These are phyloP conservation scores for Corbicula japonica DNA, from an alignment of 2,888 invertebrate genomes.

Conservation along the genomic window DNA sequence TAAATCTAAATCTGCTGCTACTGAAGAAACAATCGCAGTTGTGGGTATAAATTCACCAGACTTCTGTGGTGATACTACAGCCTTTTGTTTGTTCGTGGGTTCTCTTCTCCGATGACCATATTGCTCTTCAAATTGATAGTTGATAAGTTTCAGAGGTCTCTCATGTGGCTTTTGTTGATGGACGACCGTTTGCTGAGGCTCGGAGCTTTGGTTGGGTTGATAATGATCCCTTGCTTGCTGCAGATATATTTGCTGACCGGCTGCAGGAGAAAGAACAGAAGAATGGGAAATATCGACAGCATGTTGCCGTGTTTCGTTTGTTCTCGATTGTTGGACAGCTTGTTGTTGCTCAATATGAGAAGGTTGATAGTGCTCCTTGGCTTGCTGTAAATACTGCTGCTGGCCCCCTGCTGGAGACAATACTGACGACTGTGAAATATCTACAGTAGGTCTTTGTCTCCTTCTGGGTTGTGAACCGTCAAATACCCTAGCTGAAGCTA, in stretches of 20 bases:
- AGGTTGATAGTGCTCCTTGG: constrained; percentile 44
- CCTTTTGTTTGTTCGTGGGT: constrained; percentile 20
- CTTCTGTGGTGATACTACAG: constrained; percentile 44
- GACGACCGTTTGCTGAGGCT: constrained; percentile 1
- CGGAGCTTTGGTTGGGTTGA: not conserved
- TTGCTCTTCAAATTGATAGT: constrained; percentile 50
- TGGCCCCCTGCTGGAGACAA: constrained; percentile 52
- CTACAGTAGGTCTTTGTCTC: constrained; percentile 13
- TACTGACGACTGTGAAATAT: constrained; percentile 46
- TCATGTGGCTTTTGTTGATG: constrained; percentile 15
- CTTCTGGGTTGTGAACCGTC: constrained; percentile 31
- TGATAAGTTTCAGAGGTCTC: constrained; percentile 40
- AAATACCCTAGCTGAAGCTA: constrained; percentile 35
- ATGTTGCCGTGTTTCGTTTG: too few relatives aligned
- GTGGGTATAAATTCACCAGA: constrained; percentile 51
- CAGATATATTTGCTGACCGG: constrained; percentile 4
- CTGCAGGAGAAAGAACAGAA: constrained; percentile 1
- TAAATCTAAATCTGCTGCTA: constrained; percentile 57
- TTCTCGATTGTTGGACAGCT: too few relatives aligned
- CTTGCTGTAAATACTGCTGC: constrained; percentile 56
- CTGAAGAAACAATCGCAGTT: constrained; percentile 54
- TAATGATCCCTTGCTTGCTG: constrained; percentile 27
- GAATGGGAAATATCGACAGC: too few relatives aligned
- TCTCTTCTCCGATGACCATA: constrained; percentile 29
- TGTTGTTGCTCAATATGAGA: not conserved